Evolutionary conservation across 2,797 vertebrate species (phyloP), one percentile per base, ranked within the genome.

Genomic region (Petrocephalus sullivani): DNA sequence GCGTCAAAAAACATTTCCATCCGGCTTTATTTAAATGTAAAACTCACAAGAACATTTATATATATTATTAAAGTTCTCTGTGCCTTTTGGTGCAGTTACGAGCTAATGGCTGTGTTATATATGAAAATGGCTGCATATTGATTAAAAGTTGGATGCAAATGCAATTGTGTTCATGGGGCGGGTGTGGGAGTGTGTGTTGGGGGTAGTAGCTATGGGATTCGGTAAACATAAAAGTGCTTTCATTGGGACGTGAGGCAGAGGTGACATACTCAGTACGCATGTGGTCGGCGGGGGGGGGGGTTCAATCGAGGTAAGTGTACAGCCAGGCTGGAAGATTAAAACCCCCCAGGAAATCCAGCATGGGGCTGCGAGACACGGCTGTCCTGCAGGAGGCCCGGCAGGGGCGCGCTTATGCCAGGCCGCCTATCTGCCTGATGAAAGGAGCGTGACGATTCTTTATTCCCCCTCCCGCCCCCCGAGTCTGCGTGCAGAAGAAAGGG

Each of bases 101-200:
- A 87, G 89, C 88, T 92, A 92, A 89, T 90, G 89, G 85, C 89
- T 54, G 46, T 6, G 37, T 51, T 23, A 90, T 86, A 67, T 91
- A 94, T 95, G 94, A 92, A 93, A 94, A 95, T 94, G 21, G 85
- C 75, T 78, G 53, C 88, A 90, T 90, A 91, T 94, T 94, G 89
- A 96, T 95, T 96, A 95, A 94, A 94, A 95, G 90, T 91, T 92
- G 89, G 92, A 92, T 92, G 92, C 92, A 91, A 93, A 95, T 94
- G 93, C 91, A 94, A 94, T 95, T 94, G 94, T 91, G 89, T 2
- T 85, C 89, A 90, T 87, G 90, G 89, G 57, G 89, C 88, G 87
- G 7, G 14, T n/a, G 87, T 85, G 9, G 19, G 57, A 14, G 67
- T 21, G 41, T 21, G 51, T 53, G 19, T 16, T 60, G 12, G 0